These are phyloP conservation scores for Pseudochaenichthys georgianus DNA, from an alignment of 2,797 vertebrate genomes.

Conservation along the genomic window DNA sequence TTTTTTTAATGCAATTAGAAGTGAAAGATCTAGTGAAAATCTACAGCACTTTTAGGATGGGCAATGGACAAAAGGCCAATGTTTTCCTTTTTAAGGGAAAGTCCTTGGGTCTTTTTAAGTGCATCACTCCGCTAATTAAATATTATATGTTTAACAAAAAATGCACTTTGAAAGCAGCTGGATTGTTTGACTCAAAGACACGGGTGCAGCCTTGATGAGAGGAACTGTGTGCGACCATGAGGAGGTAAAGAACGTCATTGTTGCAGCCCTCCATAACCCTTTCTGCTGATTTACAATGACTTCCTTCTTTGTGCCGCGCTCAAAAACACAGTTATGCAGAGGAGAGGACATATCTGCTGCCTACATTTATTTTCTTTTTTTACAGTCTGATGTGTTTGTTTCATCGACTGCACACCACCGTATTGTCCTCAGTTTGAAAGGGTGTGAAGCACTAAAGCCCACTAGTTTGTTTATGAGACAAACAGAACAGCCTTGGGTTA, in stretches of 20 bases:
- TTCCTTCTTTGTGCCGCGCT: slow-evolving; percentile 55
- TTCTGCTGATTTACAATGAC: slow-evolving; percentile 61
- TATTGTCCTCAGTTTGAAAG: not conserved
- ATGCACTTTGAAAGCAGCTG: slow-evolving; percentile 75
- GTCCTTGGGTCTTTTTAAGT: slow-evolving; percentile 82
- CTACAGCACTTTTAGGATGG: slow-evolving; percentile 72
- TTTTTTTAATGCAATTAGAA: slow-evolving; percentile 77
- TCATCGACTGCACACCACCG: not conserved
- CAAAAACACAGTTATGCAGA: slow-evolving; percentile 33
- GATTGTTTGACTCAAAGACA: slow-evolving; percentile 80
- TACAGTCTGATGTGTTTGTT: slow-evolving; percentile 25
- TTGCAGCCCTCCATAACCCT: slow-evolving; percentile 56
- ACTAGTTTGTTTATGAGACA: slow-evolving; percentile 8
- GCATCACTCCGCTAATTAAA: slow-evolving; percentile 83
- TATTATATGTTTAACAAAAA: slow-evolving; percentile 79
- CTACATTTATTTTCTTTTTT: slow-evolving; percentile 1
- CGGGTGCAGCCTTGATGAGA: slow-evolving; percentile 77
- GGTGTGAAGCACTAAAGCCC: not conserved
- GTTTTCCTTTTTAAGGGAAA: slow-evolving; percentile 72
- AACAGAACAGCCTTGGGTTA: not conserved
- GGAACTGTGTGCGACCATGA: slow-evolving; percentile 65
- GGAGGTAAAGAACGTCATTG: slow-evolving; percentile 74
- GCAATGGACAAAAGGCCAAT: slow-evolving; percentile 79
- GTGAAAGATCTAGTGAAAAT: slow-evolving; percentile 56
- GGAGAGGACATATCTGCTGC: slow-evolving; percentile 12